Conservation (phyloP, 2,888 invertebrate genomes). For the Xestobium rufovillosum region DNA sequence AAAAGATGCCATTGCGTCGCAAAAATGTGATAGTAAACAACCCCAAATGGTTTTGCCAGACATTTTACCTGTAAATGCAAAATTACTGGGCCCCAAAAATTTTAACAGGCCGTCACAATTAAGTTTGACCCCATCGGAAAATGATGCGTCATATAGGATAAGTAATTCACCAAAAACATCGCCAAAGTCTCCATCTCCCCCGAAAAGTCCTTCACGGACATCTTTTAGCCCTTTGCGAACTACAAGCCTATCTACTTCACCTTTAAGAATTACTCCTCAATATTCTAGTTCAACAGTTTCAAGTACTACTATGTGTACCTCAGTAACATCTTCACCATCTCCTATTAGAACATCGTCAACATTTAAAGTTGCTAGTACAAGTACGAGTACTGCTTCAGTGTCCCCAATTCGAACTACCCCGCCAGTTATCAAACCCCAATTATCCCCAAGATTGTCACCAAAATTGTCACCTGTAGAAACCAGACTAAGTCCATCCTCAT, state of each 20-base stretch:
- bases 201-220: slow-evolving; percentile 33
- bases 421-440: slow-evolving; percentile 29
- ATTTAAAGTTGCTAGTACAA: slow-evolving; percentile 10
- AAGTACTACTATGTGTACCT: not conserved
- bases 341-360: slow-evolving; percentile 13
- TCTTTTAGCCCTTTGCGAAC: slow-evolving; percentile 35
- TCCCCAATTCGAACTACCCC: slow-evolving; percentile 36
- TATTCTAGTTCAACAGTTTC: slow-evolving; percentile 13
- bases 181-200: slow-evolving; percentile 32
- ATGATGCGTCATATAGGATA: slow-evolving; percentile 24
- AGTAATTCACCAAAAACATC: slow-evolving; percentile 15
- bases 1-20: slow-evolving; percentile 21
- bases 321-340: slow-evolving; percentile 18
- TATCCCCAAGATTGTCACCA: slow-evolving; percentile 36
- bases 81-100: slow-evolving; percentile 37
- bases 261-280: slow-evolving; percentile 11
- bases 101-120: slow-evolving; percentile 32
- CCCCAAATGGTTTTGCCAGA: slow-evolving; percentile 45
- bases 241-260: slow-evolving; percentile 30
- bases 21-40: slow-evolving; percentile 34
- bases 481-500: slow-evolving; percentile 21
- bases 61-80: slow-evolving; percentile 50
- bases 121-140: slow-evolving; percentile 28
- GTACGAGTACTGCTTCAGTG: slow-evolving; percentile 28
- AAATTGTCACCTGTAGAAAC: slow-evolving; percentile 32